Percentiles rank a stretch among this genome's conserved stretches.
Conservation (phyloP, 2,797 vertebrate genomes). For the Darevskia nairensis region DNA sequence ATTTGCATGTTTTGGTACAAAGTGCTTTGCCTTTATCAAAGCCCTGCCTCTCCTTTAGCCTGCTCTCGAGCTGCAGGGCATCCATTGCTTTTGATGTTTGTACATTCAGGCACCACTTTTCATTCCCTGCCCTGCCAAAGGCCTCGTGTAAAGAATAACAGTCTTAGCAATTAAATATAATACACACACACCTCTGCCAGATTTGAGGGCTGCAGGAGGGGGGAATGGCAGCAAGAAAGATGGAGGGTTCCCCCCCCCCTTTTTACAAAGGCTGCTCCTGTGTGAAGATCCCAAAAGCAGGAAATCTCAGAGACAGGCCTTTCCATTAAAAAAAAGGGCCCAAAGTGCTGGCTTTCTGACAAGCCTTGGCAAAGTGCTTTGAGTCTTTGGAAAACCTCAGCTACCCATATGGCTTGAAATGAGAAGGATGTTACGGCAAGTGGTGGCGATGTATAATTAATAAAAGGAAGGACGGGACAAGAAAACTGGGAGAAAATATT, state of each 20-base stretch:
- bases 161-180: background rate
- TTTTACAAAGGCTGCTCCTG: background rate
- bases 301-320: slow-evolving; percentile 25
- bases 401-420: slow-evolving; percentile 12
- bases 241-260: background rate
- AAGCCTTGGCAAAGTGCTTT: slow-evolving; percentile 9
- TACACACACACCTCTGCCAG: background rate
- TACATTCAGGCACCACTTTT: background rate
- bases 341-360: slow-evolving; percentile 2
- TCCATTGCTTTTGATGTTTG: background rate
- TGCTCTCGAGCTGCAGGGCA: background rate
- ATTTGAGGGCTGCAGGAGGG: background rate
- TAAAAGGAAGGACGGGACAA: slow-evolving; percentile 22
- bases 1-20: background rate
- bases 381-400: slow-evolving; percentile 19
- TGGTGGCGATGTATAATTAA: slow-evolving; percentile 18
- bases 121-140: background rate
- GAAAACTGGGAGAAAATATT: slow-evolving; percentile 31
- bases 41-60: background rate
- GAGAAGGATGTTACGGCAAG: slow-evolving; percentile 22
- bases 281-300: slow-evolving; percentile 22
- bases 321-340: background rate
- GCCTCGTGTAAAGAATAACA: slow-evolving; percentile 15
- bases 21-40: background rate
- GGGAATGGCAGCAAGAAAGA: background rate